Evolutionary conservation across 2,888 invertebrate species (phyloP), one percentile per base, ranked within the genome.

Genomic region (Netelia inedita): DNA sequence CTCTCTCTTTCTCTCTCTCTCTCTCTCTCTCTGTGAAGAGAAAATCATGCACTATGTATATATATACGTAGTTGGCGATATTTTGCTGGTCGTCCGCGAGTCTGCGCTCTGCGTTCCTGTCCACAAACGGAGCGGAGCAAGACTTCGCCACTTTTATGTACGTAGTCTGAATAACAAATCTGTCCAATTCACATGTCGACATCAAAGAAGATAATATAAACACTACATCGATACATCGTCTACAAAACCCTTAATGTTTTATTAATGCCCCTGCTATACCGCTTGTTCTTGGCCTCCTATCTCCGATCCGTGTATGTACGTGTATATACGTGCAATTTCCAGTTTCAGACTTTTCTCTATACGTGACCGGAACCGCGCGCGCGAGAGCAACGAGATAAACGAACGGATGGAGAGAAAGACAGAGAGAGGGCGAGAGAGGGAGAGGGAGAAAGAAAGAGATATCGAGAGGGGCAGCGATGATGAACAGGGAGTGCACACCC

Each of bases 121-220:
- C 93, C 92, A 88, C 92, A 92, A 92, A 92, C 92, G 92, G 92
- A 92, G 90, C 93, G 92, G 89, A 93, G 93, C 92, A 93, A 93
- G 93, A 93, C 93, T 93, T 93, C 92, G 93, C 91, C 92, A 92
- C 93, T 93, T 92, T 93, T 92, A 92, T 92, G 92, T 93, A 92
- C 92, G 92, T 91, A 93, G 93, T 91, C 93, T 93, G 93, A 93
- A 93, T 93, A 93, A 93, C 93, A 93, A 93, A 93, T 93, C 93
- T 93, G 93, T 93, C 93, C 93, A 93, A 93, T 93, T 93, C 93
- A 93, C 93, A 93, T 93, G 93, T 93, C 93, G 93, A 93, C 93
- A 93, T 93, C 93, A 93, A 93, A 93, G 93, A 93, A 93, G 93
- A 93, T 93, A 93, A 93, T 93, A 93, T 93, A 93, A 93, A 93